A percentile compares a stretch with the other conserved stretches of the same genome.
These are phyloP conservation scores for Dryobates pubescens DNA, from an alignment of 2,797 vertebrate species.

Conservation along the genomic window DNA sequence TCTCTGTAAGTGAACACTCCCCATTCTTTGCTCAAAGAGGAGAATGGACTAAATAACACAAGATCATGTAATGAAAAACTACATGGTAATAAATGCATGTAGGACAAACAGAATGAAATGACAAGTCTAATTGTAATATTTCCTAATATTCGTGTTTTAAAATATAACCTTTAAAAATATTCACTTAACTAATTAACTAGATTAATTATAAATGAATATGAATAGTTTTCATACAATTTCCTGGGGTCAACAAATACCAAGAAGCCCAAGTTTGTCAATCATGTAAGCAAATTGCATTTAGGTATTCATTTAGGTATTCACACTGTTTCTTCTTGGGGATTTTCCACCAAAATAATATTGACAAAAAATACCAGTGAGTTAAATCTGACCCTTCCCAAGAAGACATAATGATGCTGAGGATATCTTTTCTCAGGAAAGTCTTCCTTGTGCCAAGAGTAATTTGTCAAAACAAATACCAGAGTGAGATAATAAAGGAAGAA, in stretches of 20 bases:
- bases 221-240: background rate
- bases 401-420: background rate
- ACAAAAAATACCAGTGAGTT: background rate
- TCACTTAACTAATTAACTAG: background rate
- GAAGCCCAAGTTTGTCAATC: background rate
- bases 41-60: background rate
- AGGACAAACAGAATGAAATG: background rate
- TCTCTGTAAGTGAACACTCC: background rate
- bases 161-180: background rate
- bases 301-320: no score
- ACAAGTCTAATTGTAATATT: background rate
- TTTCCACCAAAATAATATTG: background rate
- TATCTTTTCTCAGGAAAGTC: background rate
- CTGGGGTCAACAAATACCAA: background rate
- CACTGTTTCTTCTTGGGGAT: fast-evolving
- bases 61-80: background rate
- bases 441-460: background rate
- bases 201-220: background rate
- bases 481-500: background rate
- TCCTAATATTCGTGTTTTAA: background rate
- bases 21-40: background rate
- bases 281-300: background rate
- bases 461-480: background rate
- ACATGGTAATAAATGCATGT: background rate
- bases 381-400: background rate